phyloP scores from a whole-genome alignment of 2,797 vertebrate species.

The Austrolebias charrua region DNA sequence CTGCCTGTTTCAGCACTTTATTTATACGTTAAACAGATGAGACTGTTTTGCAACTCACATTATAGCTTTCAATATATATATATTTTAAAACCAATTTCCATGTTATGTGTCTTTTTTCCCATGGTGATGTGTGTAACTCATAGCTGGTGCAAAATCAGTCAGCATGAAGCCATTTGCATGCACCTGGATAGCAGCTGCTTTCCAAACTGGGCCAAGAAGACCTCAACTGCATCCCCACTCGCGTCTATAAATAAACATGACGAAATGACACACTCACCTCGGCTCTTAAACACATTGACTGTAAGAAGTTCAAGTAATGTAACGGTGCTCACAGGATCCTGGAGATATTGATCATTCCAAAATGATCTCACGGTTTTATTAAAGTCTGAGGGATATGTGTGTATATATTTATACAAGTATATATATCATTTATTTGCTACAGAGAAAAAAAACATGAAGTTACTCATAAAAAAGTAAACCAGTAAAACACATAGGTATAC shows the following conservation, averaged over 20 bases:
- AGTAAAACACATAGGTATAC: not conserved
- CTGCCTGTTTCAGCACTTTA: constrained; percentile 46
- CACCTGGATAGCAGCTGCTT: constrained; percentile 71
- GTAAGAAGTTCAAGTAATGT: constrained; percentile 49
- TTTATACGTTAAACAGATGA: constrained; percentile 46
- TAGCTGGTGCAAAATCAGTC: constrained; percentile 38
- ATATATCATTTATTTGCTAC: not conserved
- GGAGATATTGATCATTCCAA: constrained; percentile 56
- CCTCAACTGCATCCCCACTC: constrained; percentile 67
- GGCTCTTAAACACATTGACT: constrained; percentile 60
- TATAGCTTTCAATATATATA: constrained; percentile 18
- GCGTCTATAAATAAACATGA: constrained; percentile 81
- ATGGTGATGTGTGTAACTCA: constrained; percentile 26
- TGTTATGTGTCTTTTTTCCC: constrained; percentile 7
- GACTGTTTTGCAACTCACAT: constrained; percentile 9
- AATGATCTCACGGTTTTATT: constrained; percentile 18
- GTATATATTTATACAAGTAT: not conserved
- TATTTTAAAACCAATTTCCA: constrained; percentile 15
- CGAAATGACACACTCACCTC: constrained; percentile 75
- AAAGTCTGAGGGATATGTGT: constrained; percentile 12
- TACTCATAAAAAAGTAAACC: not conserved
- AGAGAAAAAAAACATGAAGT: not conserved
- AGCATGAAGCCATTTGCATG: constrained; percentile 33
- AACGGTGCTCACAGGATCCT: constrained; percentile 43
- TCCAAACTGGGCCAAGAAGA: constrained; percentile 75